Evolutionary conservation across 37 sponge, comb jelly and placozoan species (phyloP), one percentile per base, ranked within the genome.

Genomic region (Hexactinellida sp.): DNA sequence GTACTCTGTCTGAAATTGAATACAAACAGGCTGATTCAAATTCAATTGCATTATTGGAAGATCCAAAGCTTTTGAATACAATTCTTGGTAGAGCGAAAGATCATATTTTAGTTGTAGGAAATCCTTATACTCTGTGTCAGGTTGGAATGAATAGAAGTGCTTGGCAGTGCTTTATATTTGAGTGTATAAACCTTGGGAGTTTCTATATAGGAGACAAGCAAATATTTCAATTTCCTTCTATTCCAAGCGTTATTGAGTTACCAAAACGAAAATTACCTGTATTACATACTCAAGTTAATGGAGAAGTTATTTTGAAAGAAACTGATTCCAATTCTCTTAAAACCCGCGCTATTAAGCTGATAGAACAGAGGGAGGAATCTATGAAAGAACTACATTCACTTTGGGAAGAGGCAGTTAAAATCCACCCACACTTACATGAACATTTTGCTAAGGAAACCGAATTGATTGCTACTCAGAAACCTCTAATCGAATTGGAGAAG

Each of bases 121-220:
- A 63, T 63, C 76, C 76, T 1, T 63, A 63, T n/a, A 63, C 76
- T 63, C 76, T 63, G 32, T 63, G 76, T 63, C 28, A 63, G 76
- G 13, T 63, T n/a, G 76, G 76, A 23, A 63, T 21, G 32, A 63
- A 63, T 63, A 63, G 13, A n/a, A 1, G 5, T 32, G 76, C 76
- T 3, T 63, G 76, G 76, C 25, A 63, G 34, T 10, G 5, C 28
- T 63, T 21, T 28, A 28, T 63, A 63, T 63, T 23, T 63, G 76
- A 63, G 34, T 63, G 76, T 23, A 63, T 63, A 25, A 63, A 63
- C 34, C 13, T 63, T 10, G 76, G 76, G 76, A 63, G 76, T 63
- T 63, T 63, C 30, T 63, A 63, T 63, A 32, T 63, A 63, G 76
- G 76, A 10, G 76, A 63, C 30, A n/a, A 63, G 76, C 76, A 63